Conservation (phyloP, 2,113 vertebrate genomes). For the Tretioscincus oriximinensis region DNA sequence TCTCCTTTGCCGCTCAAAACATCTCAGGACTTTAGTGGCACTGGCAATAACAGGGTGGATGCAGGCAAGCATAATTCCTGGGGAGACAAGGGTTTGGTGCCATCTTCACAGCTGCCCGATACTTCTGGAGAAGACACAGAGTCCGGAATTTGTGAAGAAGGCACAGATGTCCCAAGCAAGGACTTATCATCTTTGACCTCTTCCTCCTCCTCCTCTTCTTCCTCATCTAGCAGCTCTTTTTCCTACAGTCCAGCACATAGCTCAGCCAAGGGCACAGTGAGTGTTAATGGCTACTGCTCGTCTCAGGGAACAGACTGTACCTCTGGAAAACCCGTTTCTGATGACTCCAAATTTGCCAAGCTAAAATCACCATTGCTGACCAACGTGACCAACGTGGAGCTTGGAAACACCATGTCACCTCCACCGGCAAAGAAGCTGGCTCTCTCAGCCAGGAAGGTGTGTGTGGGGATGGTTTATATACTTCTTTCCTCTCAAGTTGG, state of each 20-base stretch:
- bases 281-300: slow-evolving; percentile 39
- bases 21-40: slow-evolving; percentile 10
- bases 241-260: slow-evolving; percentile 34
- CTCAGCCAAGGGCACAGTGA: slow-evolving; percentile 60
- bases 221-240: not conserved
- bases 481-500: too few species aligned
- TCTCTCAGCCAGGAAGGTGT: slow-evolving; percentile 90
- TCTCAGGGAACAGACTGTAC: slow-evolving; percentile 65
- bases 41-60: slow-evolving; percentile 34
- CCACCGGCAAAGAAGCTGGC: slow-evolving; percentile 86
- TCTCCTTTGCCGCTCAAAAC: slow-evolving; percentile 30
- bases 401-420: slow-evolving; percentile 76
- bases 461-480: not conserved
- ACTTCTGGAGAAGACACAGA: slow-evolving; percentile 68
- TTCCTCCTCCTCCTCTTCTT: not conserved
- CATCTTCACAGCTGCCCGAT: slow-evolving; percentile 74
- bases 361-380: slow-evolving; percentile 66
- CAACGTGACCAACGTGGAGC: slow-evolving; percentile 58
- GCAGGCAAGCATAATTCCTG: slow-evolving; percentile 63
- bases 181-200: slow-evolving; percentile 1
- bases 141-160: accelerated
- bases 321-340: slow-evolving; percentile 40
- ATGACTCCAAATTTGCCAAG: slow-evolving; percentile 67
- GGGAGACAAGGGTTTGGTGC: slow-evolving; percentile 63
- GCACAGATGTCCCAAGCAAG: accelerated